Evolutionary conservation across 2,113 vertebrate species (phyloP).

Genomic region (Mohoua ochrocephala): DNA sequence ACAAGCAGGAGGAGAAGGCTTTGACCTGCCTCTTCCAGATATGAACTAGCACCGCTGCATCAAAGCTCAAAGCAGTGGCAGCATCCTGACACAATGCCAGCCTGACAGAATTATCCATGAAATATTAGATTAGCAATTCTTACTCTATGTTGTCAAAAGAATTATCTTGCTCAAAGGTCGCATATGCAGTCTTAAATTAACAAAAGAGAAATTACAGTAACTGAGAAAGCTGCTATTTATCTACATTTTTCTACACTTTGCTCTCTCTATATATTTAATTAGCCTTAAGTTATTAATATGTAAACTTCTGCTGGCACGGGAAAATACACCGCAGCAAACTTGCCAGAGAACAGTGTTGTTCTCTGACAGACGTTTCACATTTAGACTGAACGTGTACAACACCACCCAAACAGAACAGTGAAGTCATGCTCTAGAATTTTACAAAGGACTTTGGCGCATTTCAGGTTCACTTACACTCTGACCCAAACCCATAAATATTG

Average conservation of each 20-base stretch:
- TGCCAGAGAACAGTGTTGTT: neutral
- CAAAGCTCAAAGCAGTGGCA: neutral
- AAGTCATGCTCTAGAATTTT: neutral
- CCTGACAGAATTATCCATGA: neutral
- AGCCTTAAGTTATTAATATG: neutral
- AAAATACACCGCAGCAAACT: neutral
- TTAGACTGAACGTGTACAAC: accelerated
- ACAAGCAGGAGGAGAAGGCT: neutral
- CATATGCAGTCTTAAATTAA: neutral
- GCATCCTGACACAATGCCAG: neutral
- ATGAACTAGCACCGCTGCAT: neutral
- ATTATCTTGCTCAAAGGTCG: neutral
- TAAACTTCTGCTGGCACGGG: neutral
- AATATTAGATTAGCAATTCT: neutral
- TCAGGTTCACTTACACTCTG: neutral
- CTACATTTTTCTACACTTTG: neutral
- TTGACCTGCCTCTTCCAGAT: neutral
- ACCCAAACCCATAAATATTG: neutral
- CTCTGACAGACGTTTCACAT: neutral
- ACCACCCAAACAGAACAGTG: neutral
- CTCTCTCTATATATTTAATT: neutral
- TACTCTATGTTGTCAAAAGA: neutral
- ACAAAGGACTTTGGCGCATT: neutral
- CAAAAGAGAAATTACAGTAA: neutral
- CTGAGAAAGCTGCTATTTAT: neutral